These are phyloP conservation scores for Gryllus longicercus DNA, from an alignment of 2,888 invertebrate species.

Conservation along the genomic window DNA sequence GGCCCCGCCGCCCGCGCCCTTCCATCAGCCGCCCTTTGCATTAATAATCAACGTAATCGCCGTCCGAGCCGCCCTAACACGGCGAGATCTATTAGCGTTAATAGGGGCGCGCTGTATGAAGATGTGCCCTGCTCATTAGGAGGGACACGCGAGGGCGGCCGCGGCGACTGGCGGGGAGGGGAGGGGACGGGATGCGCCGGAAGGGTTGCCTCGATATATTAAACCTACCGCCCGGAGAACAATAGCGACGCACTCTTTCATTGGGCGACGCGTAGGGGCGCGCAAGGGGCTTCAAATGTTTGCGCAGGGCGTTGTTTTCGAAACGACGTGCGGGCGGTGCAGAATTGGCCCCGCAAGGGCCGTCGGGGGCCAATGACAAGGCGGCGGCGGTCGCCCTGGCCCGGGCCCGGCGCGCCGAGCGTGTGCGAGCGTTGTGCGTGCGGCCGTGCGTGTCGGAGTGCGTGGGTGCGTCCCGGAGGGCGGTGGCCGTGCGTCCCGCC, in stretches of 20 bases:
- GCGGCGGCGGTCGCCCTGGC: neutral
- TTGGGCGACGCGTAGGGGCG: neutral
- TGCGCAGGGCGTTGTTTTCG: neutral
- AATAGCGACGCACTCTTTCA: neutral
- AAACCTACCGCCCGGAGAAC: neutral
- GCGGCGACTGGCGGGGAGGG: neutral
- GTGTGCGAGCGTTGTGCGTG: neutral
- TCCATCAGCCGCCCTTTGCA: constrained; percentile 9
- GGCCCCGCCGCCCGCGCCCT: neutral
- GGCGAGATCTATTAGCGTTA: constrained; percentile 1
- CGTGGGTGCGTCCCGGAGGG: neutral
- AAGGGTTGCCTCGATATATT: neutral
- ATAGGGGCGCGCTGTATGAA: constrained; percentile 11
- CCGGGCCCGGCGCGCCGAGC: neutral
- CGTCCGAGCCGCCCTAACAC: constrained; percentile 17
- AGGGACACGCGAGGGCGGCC: constrained; percentile 5
- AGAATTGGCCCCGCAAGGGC: constrained; percentile 8
- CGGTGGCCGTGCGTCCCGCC: neutral
- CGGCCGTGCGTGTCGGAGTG: neutral
- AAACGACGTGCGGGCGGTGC: neutral
- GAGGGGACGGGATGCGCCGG: neutral
- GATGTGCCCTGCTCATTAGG: constrained; percentile 8
- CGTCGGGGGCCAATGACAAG: neutral
- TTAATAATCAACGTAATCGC: constrained; percentile 6
- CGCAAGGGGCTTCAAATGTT: neutral